Percentiles rank a stretch among this genome's conserved stretches.
These are phyloP conservation scores for Spodoptera littoralis DNA, from an alignment of 2,888 invertebrate genomes.

Conservation along the genomic window DNA sequence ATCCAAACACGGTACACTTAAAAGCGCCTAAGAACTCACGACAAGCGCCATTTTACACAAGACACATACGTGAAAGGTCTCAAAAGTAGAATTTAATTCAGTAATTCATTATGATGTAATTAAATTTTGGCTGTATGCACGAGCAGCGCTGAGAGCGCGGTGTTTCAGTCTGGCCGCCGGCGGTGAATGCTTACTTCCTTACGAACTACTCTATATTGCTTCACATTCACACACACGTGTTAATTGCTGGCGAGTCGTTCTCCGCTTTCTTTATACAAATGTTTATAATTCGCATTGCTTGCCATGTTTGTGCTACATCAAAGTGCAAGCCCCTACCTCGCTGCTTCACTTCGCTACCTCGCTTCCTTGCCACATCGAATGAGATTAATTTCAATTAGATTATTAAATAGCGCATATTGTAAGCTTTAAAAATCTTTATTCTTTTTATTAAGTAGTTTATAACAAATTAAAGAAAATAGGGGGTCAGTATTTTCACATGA, in stretches of 20 bases:
- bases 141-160: slow-evolving; percentile 1
- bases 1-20: too few relatives aligned
- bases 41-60: too few relatives aligned
- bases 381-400: slow-evolving; percentile 3
- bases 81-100: too few relatives aligned
- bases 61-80: too few relatives aligned
- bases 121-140: slow-evolving; percentile 14
- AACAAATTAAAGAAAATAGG: too few relatives aligned
- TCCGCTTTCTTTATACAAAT: slow-evolving; percentile 70
- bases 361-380: slow-evolving; percentile 37
- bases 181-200: slow-evolving; percentile 21
- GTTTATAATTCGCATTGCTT: slow-evolving; percentile 75
- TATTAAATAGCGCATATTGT: too few relatives aligned
- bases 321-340: slow-evolving; percentile 61
- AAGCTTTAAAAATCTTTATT: too few relatives aligned
- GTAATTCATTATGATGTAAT: slow-evolving; percentile 16
- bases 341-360: slow-evolving; percentile 31
- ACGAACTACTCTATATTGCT: slow-evolving; percentile 32
- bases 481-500: too few relatives aligned
- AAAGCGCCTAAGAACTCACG: too few relatives aligned
- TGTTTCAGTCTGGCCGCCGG: slow-evolving; percentile 35
- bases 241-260: slow-evolving; percentile 65
- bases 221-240: slow-evolving; percentile 50
- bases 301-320: slow-evolving; percentile 72
- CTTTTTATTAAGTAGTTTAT: too few relatives aligned